Conservation (phyloP, 2,888 invertebrate species). For the Nomada hirtipes region DNA sequence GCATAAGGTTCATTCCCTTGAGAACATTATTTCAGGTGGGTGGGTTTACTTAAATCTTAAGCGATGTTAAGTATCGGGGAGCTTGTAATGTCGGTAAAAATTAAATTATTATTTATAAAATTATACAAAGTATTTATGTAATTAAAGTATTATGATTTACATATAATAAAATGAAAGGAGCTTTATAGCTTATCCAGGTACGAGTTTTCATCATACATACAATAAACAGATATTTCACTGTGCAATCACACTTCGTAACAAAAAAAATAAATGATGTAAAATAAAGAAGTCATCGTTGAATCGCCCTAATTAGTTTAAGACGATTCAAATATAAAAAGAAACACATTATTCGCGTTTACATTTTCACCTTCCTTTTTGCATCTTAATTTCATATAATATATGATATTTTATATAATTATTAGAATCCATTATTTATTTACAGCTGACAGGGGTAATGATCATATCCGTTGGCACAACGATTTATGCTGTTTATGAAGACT, state of each 20-base stretch:
- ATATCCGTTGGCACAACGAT: conserved; percentile 89
- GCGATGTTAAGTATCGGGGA: neutral
- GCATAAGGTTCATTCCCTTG: neutral
- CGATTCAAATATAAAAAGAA: neutral
- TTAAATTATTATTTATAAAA: neutral
- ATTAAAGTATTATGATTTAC: neutral
- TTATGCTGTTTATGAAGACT: conserved; percentile 86
- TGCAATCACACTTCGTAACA: too few relatives aligned
- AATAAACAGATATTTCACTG: too few relatives aligned
- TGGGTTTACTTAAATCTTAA: neutral
- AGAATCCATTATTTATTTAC: conserved; percentile 48
- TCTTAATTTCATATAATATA: too few relatives aligned
- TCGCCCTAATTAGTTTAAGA: too few relatives aligned
- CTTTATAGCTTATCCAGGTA: too few relatives aligned
- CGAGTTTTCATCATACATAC: too few relatives aligned
- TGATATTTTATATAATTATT: neutral
- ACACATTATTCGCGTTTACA: neutral
- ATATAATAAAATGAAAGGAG: too few relatives aligned
- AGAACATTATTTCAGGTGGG: neutral
- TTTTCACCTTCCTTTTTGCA: too few relatives aligned
- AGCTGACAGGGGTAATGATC: conserved; percentile 89
- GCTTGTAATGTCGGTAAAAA: neutral
- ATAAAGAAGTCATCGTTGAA: too few relatives aligned
- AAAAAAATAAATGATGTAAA: too few relatives aligned
- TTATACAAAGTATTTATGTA: neutral